phyloP scores from a whole-genome alignment of 2,888 invertebrate species.

The Linyphia triangularis region DNA sequence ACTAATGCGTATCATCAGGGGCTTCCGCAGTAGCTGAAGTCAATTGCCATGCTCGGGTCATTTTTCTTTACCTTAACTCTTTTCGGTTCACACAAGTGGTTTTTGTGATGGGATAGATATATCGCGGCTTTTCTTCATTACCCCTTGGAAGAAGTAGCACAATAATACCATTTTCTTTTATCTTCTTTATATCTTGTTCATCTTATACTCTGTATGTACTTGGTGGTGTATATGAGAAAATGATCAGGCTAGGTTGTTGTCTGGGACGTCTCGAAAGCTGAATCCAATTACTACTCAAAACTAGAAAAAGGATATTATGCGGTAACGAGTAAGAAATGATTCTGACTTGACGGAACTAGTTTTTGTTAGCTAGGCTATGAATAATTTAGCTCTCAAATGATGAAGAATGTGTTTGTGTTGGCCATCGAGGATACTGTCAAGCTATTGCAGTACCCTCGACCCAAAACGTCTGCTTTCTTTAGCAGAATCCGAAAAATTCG shows the following conservation, averaged over 20 bases:
- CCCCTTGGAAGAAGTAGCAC: not conserved
- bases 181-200: not conserved
- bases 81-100: not conserved
- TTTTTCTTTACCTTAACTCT: not conserved
- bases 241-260: not conserved
- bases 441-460: too few relatives aligned
- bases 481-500: too few relatives aligned
- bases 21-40: slow-evolving; percentile 57
- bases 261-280: not conserved
- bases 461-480: too few relatives aligned
- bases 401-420: too few relatives aligned
- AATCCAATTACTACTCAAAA: not conserved
- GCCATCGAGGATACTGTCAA: too few relatives aligned
- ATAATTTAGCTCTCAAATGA: too few relatives aligned
- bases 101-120: not conserved
- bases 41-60: slow-evolving; percentile 1
- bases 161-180: not conserved
- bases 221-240: not conserved
- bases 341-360: too few relatives aligned
- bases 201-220: not conserved
- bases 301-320: not conserved
- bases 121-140: not conserved
- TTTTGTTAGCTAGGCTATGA: too few relatives aligned
- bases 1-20: slow-evolving; percentile 61
- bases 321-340: not conserved